Evolutionary conservation across 2,113 vertebrate species (phyloP).

Genomic region (Laticauda colubrina): DNA sequence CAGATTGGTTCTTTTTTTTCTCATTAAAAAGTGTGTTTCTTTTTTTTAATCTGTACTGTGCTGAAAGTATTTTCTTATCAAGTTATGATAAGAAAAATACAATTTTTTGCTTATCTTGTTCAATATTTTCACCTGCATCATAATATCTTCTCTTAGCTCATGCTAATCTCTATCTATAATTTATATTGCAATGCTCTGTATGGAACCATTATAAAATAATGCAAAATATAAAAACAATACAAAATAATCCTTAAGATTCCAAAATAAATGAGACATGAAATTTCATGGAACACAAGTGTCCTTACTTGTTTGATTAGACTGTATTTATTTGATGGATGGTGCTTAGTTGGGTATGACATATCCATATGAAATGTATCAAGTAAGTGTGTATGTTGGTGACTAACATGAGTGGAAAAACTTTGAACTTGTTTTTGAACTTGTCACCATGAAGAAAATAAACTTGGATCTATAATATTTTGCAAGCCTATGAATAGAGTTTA

Average conservation of each 20-base stretch:
- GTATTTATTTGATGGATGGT: conserved; percentile 31
- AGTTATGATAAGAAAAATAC: conserved; percentile 12
- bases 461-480: not conserved
- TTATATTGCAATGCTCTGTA: conserved; percentile 6
- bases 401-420: conserved; percentile 19
- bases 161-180: not conserved
- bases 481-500: not conserved
- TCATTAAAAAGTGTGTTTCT: not conserved
- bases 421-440: conserved; percentile 26
- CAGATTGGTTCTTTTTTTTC: not conserved
- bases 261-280: not conserved
- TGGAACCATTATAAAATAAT: conserved; percentile 3
- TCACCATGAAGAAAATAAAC: conserved; percentile 29
- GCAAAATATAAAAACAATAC: conserved; percentile 11
- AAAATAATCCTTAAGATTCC: conserved; percentile 2
- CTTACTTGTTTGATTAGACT: conserved; percentile 16
- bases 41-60: conserved; percentile 18
- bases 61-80: conserved; percentile 15
- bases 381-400: conserved; percentile 20
- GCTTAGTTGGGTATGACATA: not conserved
- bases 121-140: not conserved
- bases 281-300: conserved; percentile 29
- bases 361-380: conserved; percentile 28
- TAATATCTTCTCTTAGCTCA: conserved; percentile 14
- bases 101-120: conserved; percentile 9